Conservation (phyloP, 2,797 vertebrate genomes). For the Enteromius thamalakanensis region DNA sequence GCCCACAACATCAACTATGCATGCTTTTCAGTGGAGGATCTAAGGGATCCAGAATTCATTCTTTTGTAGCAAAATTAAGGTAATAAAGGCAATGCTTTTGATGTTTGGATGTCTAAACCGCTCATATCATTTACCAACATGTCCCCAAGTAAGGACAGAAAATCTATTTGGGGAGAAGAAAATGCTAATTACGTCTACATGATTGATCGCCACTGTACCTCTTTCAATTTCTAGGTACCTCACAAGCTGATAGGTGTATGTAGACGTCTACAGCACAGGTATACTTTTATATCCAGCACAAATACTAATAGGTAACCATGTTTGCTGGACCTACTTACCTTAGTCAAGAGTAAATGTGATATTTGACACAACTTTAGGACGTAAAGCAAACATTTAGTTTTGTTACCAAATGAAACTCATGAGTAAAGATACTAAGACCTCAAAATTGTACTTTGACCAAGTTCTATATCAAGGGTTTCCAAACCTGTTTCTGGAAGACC, state of each 20-base stretch:
- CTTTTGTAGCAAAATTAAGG: not conserved
- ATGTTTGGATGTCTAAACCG: not conserved
- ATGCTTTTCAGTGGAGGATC: not conserved
- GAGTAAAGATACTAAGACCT: not conserved
- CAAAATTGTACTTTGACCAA: slow-evolving; percentile 56
- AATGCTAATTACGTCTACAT: not conserved
- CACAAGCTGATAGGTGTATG: not conserved
- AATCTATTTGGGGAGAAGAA: not conserved
- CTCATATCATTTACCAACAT: not conserved
- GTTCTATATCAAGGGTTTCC: not conserved
- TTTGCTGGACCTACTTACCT: not conserved
- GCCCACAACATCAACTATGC: not conserved
- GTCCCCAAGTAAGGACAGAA: not conserved
- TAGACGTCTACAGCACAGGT: not conserved
- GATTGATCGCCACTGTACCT: not conserved
- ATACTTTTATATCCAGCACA: not conserved
- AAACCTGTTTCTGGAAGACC: not conserved
- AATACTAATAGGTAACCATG: not conserved
- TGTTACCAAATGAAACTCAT: not conserved
- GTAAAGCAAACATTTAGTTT: not conserved
- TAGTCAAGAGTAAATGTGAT: not conserved
- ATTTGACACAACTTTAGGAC: not conserved
- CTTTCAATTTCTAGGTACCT: not conserved
- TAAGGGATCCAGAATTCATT: not conserved
- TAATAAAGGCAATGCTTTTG: not conserved